Percentiles rank a stretch among this genome's conserved stretches.
These are phyloP conservation scores for Tenthredo livida DNA, from an alignment of 2,888 invertebrate species.

Conservation along the genomic window DNA sequence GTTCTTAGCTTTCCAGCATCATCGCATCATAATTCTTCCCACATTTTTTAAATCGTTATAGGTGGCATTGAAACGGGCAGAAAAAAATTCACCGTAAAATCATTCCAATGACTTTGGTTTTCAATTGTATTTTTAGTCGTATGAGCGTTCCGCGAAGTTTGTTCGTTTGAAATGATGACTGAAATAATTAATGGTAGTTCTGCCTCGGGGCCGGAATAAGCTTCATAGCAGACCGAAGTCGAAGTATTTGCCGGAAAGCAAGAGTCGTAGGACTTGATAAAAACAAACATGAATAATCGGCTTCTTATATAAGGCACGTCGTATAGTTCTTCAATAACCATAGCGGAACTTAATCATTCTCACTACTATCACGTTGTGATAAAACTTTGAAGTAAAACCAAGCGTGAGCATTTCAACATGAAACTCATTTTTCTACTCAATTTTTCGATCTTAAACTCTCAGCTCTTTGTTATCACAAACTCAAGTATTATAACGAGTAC, in stretches of 20 bases:
- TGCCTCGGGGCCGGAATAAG: neutral
- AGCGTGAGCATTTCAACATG: neutral
- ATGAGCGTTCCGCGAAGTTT: neutral
- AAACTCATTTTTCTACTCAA: neutral
- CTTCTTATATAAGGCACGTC: neutral
- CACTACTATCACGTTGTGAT: neutral
- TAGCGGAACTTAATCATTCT: neutral
- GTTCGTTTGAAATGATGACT: neutral
- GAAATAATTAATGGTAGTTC: neutral
- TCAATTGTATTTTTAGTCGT: neutral
- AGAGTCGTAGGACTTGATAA: neutral
- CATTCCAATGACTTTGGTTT: neutral
- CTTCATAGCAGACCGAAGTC: neutral
- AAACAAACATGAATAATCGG: neutral
- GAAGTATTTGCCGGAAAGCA: neutral
- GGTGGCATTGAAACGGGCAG: neutral
- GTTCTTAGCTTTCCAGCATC: neutral
- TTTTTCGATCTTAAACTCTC: neutral
- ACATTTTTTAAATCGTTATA: neutral
- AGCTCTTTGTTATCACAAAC: neutral
- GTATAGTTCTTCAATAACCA: neutral
- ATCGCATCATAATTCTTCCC: neutral
- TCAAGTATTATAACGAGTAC: neutral
- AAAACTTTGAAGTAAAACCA: neutral
- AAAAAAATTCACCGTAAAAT: neutral